Percentiles rank a stretch among this genome's conserved stretches.
Conservation (phyloP, 1,140 invertebrate genomes). For the Drosophila miranda region DNA sequence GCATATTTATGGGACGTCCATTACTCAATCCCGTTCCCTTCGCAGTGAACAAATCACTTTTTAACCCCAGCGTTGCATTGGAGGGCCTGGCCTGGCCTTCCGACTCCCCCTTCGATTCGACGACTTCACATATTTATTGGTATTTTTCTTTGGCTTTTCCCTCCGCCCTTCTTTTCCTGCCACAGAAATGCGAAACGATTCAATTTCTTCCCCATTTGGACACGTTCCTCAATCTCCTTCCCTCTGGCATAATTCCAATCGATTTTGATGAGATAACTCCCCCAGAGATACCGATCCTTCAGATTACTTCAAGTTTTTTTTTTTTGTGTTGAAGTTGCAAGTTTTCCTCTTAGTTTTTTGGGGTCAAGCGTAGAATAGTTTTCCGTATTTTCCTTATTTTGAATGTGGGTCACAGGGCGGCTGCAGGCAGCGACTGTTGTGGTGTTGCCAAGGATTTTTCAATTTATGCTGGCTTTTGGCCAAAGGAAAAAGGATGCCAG, state of each 20-base stretch:
- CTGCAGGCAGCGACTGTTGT: neutral
- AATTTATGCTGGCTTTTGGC: conserved; percentile 57
- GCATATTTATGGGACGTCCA: no score
- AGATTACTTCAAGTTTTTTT: conserved; percentile 13
- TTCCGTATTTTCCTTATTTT: neutral
- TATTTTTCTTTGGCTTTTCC: conserved; percentile 27
- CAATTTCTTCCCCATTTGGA: conserved; percentile 44
- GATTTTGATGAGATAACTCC: conserved; percentile 54
- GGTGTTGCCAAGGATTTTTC: conserved; percentile 14
- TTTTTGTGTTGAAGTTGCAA: neutral
- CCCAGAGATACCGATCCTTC: conserved; percentile 13
- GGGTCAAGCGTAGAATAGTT: conserved; percentile 37
- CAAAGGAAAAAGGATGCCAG: conserved; percentile 21
- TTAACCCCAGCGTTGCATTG: neutral
- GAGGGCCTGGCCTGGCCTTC: no score
- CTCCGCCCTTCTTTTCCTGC: neutral
- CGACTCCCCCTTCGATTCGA: neutral
- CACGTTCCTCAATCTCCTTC: conserved; percentile 21
- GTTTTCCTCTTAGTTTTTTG: conserved; percentile 6
- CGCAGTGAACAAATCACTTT: conserved; percentile 7
- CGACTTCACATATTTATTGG: conserved; percentile 43
- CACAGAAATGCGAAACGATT: conserved; percentile 46
- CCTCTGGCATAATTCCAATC: conserved; percentile 15
- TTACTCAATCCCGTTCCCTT: neutral
- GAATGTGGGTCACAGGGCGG: conserved; percentile 45